phyloP scores from a whole-genome alignment of 1,140 invertebrate genomes.

The Homarus americanus region DNA sequence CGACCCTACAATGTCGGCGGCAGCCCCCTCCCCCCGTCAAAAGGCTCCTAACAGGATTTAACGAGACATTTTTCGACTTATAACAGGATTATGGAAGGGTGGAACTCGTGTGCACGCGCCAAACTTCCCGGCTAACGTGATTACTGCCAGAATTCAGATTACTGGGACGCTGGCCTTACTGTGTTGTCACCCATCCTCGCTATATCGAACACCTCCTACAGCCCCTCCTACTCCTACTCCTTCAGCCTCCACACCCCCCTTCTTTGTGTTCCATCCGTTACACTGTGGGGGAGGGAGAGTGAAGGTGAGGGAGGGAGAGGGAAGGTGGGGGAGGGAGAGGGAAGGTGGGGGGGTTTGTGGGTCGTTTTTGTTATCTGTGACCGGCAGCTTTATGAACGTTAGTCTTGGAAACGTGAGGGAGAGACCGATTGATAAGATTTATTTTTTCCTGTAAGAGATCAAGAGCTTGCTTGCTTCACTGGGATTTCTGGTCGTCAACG shows the following conservation, averaged over 20 bases:
- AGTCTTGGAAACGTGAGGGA: too few relatives aligned
- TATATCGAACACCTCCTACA: neutral
- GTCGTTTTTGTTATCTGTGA: too few relatives aligned
- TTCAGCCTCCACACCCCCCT: neutral
- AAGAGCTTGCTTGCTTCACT: too few relatives aligned
- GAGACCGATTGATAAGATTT: too few relatives aligned
- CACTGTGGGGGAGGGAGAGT: neutral
- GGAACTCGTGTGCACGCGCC: slow-evolving; percentile 42
- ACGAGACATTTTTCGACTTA: slow-evolving; percentile 46
- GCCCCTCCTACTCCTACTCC: neutral
- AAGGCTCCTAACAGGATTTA: slow-evolving; percentile 46
- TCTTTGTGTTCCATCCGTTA: neutral
- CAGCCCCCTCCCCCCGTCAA: too few relatives aligned
- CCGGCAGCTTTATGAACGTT: too few relatives aligned
- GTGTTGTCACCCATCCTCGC: too few relatives aligned
- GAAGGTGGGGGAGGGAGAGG: neutral
- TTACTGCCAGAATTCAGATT: slow-evolving; percentile 54
- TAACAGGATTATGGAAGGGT: slow-evolving; percentile 50
- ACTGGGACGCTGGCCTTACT: neutral
- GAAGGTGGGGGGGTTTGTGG: neutral
- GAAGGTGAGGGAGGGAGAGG: neutral
- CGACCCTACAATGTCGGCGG: slow-evolving; percentile 33
- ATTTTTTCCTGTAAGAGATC: too few relatives aligned
- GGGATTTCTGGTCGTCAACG: too few relatives aligned
- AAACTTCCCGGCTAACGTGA: slow-evolving; percentile 49